Evolutionary conservation across 2,797 vertebrate species (phyloP).

Genomic region (Microcaecilia unicolor): DNA sequence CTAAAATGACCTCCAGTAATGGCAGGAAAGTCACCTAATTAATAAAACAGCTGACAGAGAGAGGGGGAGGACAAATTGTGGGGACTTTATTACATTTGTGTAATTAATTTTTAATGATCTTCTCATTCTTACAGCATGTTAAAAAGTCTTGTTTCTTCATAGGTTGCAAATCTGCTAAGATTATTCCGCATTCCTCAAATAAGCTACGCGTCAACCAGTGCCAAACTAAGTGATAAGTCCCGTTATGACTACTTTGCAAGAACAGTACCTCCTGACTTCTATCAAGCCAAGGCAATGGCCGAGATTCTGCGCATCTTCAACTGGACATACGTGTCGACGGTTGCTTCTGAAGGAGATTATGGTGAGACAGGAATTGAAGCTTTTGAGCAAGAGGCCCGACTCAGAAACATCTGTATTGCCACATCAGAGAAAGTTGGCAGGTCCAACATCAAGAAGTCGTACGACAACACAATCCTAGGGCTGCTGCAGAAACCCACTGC

Average conservation of each 20-base stretch:
- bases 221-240: conserved; percentile 94
- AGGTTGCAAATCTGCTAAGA: conserved; percentile 95
- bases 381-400: conserved; percentile 90
- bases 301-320: conserved; percentile 93
- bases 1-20: too few species aligned
- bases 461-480: conserved; percentile 85
- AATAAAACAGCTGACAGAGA: too few species aligned
- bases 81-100: too few species aligned
- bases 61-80: too few species aligned
- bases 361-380: conserved; percentile 96
- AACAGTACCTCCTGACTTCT: conserved; percentile 94
- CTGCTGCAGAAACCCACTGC: conserved; percentile 90
- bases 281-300: conserved; percentile 97
- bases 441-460: conserved; percentile 89
- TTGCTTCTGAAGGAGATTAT: conserved; percentile 93
- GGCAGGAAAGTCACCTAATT: too few species aligned
- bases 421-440: conserved; percentile 93
- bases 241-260: conserved; percentile 95
- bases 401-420: conserved; percentile 94
- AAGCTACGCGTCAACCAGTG: conserved; percentile 95
- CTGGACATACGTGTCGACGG: conserved; percentile 96
- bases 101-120: too few species aligned
- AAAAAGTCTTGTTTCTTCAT: too few species aligned
- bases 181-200: conserved; percentile 98
- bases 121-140: too few species aligned